A percentile compares a stretch with the other conserved stretches of the same genome.
phyloP scores from a whole-genome alignment of 2,113 vertebrate species.

The Tyrannus savana region DNA sequence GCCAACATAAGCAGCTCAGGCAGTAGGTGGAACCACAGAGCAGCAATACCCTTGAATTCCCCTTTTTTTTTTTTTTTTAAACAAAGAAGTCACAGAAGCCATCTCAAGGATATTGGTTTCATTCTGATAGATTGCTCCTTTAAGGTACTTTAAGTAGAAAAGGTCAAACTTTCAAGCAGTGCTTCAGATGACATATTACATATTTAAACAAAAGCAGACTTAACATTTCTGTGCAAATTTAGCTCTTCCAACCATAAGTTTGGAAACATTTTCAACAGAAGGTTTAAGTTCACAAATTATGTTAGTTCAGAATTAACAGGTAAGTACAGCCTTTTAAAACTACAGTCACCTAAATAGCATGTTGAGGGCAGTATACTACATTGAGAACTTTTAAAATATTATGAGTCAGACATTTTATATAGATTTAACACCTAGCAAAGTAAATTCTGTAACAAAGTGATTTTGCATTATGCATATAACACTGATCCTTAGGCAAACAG shows the following conservation, averaged over 20 bases:
- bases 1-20: not conserved
- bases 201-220: not conserved
- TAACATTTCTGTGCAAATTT: slow-evolving; percentile 25
- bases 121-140: not conserved
- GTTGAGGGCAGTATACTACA: not conserved
- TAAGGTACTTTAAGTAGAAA: not conserved
- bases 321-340: slow-evolving; percentile 2
- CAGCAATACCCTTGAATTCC: not conserved
- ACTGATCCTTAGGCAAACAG: slow-evolving; percentile 56
- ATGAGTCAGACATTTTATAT: not conserved
- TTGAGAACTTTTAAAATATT: not conserved
- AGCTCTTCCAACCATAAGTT: not conserved
- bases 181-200: not conserved
- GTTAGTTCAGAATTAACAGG: slow-evolving; percentile 8
- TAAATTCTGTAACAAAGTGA: slow-evolving; percentile 49
- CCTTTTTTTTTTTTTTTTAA: not conserved
- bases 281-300: not conserved
- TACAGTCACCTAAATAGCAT: not conserved
- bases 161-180: not conserved
- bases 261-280: not conserved
- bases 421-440: slow-evolving; percentile 21
- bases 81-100: not conserved
- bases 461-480: slow-evolving; percentile 34
- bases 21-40: not conserved
- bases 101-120: not conserved